These are phyloP conservation scores for Leucania comma DNA, from an alignment of 2,888 invertebrate genomes.

Conservation along the genomic window DNA sequence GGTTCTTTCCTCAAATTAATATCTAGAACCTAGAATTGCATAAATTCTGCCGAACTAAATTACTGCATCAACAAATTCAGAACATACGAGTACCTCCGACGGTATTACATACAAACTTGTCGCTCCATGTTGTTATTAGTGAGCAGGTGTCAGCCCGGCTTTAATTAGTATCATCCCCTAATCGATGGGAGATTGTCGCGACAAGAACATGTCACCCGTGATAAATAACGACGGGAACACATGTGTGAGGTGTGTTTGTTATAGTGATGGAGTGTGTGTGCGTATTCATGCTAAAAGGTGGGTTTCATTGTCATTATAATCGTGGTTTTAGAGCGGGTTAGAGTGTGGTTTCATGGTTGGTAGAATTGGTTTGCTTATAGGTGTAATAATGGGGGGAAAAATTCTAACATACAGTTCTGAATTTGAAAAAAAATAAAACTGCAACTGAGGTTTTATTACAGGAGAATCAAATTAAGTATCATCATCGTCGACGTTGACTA, in stretches of 20 bases:
- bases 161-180: conserved; percentile 71
- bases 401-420: too few relatives aligned
- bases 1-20: too few relatives aligned
- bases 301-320: conserved; percentile 27
- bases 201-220: conserved; percentile 52
- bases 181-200: conserved; percentile 67
- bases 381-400: not conserved
- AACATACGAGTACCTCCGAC: not conserved
- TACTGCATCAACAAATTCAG: conserved; percentile 10
- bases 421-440: not conserved
- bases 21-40: not conserved
- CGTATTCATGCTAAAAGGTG: conserved; percentile 9
- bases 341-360: not conserved
- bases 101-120: conserved; percentile 27
- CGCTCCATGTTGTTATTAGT: conserved; percentile 49
- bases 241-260: not conserved
- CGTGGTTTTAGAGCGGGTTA: conserved; percentile 10
- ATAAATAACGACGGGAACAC: conserved; percentile 65
- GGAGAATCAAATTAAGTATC: too few relatives aligned
- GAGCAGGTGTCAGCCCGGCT: conserved; percentile 67
- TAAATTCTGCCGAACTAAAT: conserved; percentile 16
- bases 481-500: too few relatives aligned
- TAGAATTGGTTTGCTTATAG: not conserved
- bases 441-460: not conserved
- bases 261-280: not conserved